Evolutionary conservation across 2,888 invertebrate genomes (phyloP).

Genomic region (Euzophera pinguis): DNA sequence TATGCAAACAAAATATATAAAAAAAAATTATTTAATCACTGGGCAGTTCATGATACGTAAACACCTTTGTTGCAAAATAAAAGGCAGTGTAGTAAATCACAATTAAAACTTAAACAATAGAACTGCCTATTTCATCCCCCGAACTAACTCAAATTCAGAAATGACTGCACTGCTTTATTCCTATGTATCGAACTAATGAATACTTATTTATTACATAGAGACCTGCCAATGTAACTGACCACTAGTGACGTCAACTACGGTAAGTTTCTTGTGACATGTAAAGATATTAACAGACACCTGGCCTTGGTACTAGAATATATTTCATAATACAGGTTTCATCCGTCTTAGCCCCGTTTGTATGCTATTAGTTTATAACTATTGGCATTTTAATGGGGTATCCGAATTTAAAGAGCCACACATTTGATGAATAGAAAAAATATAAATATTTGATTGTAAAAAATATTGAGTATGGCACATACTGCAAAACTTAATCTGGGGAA

Average conservation of each 20-base stretch:
- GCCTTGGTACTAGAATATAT: not conserved
- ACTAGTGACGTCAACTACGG: constrained; percentile 33
- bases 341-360: no score
- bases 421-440: no score
- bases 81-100: constrained; percentile 42
- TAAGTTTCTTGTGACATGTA: constrained; percentile 44
- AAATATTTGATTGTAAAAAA: no score
- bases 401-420: no score
- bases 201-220: constrained; percentile 68
- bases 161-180: constrained; percentile 66
- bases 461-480: not conserved
- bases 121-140: constrained; percentile 58
- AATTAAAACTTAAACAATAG: constrained; percentile 46
- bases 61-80: constrained; percentile 31
- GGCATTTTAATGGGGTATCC: no score
- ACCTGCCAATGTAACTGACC: constrained; percentile 49
- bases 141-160: constrained; percentile 78
- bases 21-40: constrained; percentile 35
- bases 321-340: no score
- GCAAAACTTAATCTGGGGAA: not conserved
- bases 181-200: constrained; percentile 69
- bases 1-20: constrained; percentile 30
- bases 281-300: constrained; percentile 24
- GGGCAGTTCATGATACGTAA: constrained; percentile 42
- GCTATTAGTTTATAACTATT: no score